Base-by-base conservation (phyloP, 2,113 vertebrate species). In the Carassius carassius region DNA sequence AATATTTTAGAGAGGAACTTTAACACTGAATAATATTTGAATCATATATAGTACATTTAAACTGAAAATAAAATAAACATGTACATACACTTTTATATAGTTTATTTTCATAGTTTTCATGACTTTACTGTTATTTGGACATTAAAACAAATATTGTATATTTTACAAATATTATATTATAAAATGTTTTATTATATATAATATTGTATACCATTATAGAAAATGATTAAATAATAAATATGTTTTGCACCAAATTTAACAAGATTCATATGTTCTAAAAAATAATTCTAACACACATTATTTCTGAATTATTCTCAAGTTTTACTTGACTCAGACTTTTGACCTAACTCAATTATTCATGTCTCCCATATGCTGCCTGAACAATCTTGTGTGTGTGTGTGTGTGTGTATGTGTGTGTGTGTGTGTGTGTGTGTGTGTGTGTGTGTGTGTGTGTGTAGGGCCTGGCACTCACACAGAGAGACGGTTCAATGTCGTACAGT, bases 271-370 rank as follows among this genome's bases (percentile, higher is more conserved):
- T 37, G 1, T 14, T 44, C 0, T 49, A 16, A 13, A 72, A 72
- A 10, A 32, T 29, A 21, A 9, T 19, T 19, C 47, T 32, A 8
- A 44, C 44, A 47, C 78, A 73, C 14, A 72, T 63, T 84, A 51
- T 29, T 35, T 74, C 73, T 32, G 84, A 51, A 73, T 75, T 44
- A 44, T 72, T 41, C 79, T 62, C 54, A 79, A 62, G 37, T 79
- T 79, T 63, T 25, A 35, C 58, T 72, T 37, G 76, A 74, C 75
- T 91, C 85, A 85, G 81, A 92, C 90, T 91, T 92, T 93, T 94
- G 93, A 94, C 93, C 93, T 91, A 90, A 91, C 93, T 94, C 92
- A 93, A 93, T 93, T 87, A 94, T 94, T 93, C 90, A 94, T 90
- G 92, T 93, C 89, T 90, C 90, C 93, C 93, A 93, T 94, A 93